phyloP scores from a whole-genome alignment of 2,113 vertebrate genomes.

The Fregata magnificens region DNA sequence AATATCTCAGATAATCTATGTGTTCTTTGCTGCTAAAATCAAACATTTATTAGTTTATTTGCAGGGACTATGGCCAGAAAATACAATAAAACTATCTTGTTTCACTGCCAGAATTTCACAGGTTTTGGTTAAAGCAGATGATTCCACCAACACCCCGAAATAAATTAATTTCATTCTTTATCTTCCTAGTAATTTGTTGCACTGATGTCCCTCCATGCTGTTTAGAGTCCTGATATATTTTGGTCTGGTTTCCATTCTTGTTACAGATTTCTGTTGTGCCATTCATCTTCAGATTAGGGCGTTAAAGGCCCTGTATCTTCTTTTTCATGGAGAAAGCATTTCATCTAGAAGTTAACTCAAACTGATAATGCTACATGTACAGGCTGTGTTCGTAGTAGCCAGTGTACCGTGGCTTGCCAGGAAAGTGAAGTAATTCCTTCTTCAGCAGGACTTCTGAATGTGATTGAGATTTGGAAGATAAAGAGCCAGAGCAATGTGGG shows the following conservation, averaged over 20 bases:
- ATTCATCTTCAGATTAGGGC: not conserved
- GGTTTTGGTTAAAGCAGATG: not conserved
- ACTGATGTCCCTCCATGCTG: not conserved
- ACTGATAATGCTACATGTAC: fast-evolving
- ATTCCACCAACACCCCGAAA: not conserved
- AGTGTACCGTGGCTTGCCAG: not conserved
- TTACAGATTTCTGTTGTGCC: not conserved
- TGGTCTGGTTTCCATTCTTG: not conserved
- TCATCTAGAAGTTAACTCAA: not conserved
- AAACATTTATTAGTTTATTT: not conserved
- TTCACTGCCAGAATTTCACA: not conserved
- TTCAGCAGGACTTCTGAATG: not conserved
- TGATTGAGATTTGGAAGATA: not conserved
- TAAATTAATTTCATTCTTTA: not conserved
- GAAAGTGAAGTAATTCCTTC: not conserved
- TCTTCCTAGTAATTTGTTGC: not conserved
- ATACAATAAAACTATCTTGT: not conserved
- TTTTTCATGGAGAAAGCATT: not conserved
- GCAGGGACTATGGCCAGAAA: not conserved
- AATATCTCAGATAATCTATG: not conserved
- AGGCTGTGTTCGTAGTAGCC: not conserved
- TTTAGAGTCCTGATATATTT: not conserved
- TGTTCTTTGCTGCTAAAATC: not conserved
- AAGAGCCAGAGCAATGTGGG: not conserved
- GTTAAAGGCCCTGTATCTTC: not conserved